Evolutionary conservation across 2,113 vertebrate species (phyloP).

Genomic region (Brachyistius frenatus): DNA sequence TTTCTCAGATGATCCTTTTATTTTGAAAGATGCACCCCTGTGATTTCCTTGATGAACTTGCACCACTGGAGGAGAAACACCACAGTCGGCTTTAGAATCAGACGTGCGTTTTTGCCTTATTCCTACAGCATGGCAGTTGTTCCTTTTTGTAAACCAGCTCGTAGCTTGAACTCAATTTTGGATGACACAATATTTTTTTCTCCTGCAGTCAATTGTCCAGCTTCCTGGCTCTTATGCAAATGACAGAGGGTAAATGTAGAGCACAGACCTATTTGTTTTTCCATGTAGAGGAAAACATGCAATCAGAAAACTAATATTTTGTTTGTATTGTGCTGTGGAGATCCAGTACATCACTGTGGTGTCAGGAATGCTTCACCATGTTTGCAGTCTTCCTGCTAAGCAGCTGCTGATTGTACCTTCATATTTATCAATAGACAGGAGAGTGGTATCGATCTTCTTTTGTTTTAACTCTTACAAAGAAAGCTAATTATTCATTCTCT

Average conservation of each 20-base stretch:
- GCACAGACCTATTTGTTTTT: slow-evolving; percentile 16
- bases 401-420: no score
- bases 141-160: slow-evolving; percentile 24
- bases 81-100: no score
- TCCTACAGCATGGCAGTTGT: neutral
- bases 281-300: slow-evolving; percentile 54
- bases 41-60: slow-evolving; percentile 2
- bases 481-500: neutral
- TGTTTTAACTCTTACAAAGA: neutral
- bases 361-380: no score
- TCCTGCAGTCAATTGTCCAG: slow-evolving; percentile 47
- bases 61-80: neutral
- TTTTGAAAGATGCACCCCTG: slow-evolving; percentile 2
- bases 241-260: slow-evolving; percentile 58
- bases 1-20: slow-evolving; percentile 32
- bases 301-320: slow-evolving; percentile 30
- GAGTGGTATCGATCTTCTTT: no score
- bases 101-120: neutral
- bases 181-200: slow-evolving; percentile 35
- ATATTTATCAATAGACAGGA: no score
- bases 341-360: neutral
- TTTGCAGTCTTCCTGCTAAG: no score
- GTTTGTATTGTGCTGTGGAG: slow-evolving; percentile 36
- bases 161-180: slow-evolving; percentile 43
- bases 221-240: slow-evolving; percentile 36